These are phyloP conservation scores for Orthosia gothica DNA, from an alignment of 2,888 invertebrate genomes.

Conservation along the genomic window DNA sequence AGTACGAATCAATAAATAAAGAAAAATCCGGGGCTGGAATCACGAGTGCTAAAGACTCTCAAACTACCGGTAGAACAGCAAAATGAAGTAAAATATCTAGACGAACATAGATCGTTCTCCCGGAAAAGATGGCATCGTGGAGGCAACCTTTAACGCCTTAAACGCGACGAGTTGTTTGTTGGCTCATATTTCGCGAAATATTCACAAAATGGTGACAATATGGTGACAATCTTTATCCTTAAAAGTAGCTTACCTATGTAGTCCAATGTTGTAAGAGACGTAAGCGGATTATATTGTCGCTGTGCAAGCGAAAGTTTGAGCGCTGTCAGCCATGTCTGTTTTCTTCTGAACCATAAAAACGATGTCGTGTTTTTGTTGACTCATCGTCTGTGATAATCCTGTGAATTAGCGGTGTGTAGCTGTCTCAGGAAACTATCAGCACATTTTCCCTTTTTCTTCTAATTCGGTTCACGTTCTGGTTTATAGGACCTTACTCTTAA, in stretches of 20 bases:
- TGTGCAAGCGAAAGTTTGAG: slow-evolving; percentile 24
- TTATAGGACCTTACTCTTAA: no score
- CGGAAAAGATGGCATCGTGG: no score
- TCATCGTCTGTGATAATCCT: slow-evolving; percentile 29
- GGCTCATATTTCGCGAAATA: slow-evolving; percentile 61
- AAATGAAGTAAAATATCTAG: no score
- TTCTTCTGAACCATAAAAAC: slow-evolving; percentile 34
- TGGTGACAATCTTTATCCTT: slow-evolving; percentile 46
- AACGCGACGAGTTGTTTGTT: slow-evolving; percentile 37
- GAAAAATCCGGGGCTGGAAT: no score
- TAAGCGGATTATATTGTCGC: slow-evolving; percentile 32
- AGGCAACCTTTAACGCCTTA: no score
- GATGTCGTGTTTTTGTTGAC: slow-evolving; percentile 1
- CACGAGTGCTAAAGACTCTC: no score
- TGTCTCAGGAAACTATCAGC: not conserved
- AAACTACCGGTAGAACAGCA: no score
- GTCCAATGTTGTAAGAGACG: slow-evolving; percentile 24
- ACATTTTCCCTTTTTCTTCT: not conserved
- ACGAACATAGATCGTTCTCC: no score
- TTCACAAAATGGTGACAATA: slow-evolving; percentile 40
- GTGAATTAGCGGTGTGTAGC: slow-evolving; percentile 1
- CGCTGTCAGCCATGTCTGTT: slow-evolving; percentile 28
- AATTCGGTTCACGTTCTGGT: no score
- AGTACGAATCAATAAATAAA: no score
- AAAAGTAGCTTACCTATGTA: slow-evolving; percentile 31